phyloP scores from a whole-genome alignment of 2,888 invertebrate species.

The Lacanobia wlatinum region DNA sequence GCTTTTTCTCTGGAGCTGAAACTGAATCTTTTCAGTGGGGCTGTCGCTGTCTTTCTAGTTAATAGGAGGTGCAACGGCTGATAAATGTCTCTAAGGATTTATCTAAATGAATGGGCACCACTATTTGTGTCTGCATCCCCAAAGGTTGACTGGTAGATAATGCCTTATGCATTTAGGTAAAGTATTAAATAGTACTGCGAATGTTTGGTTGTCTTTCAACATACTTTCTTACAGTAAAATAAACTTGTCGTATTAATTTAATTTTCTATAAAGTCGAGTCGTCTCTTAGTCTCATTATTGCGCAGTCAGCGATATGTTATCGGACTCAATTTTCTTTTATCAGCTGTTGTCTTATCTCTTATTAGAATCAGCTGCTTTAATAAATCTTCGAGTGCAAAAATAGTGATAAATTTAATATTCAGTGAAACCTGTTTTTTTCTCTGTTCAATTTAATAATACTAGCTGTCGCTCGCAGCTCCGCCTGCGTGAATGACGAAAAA shows the following conservation, averaged over 20 bases:
- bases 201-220: no score
- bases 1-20: neutral
- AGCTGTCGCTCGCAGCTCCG: no score
- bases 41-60: neutral
- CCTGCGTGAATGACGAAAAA: no score
- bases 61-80: neutral
- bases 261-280: neutral
- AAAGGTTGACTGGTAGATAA: no score
- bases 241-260: neutral
- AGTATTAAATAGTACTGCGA: no score
- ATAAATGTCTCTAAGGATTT: neutral
- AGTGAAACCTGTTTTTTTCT: neutral
- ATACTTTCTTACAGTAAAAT: no score
- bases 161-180: no score
- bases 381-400: constrained; percentile 9
- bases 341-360: constrained; percentile 29
- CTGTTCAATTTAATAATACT: neutral
- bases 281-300: constrained; percentile 16
- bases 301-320: constrained; percentile 31
- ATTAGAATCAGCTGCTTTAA: constrained; percentile 36
- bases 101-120: neutral
- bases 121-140: no score
- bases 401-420: neutral
- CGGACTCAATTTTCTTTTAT: constrained; percentile 33
- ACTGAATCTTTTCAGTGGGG: neutral